Evolutionary conservation across 92 coral and sea anemone species (phyloP), one percentile per base, ranked within the genome.

Genomic region (Epizoanthus ramosus): DNA sequence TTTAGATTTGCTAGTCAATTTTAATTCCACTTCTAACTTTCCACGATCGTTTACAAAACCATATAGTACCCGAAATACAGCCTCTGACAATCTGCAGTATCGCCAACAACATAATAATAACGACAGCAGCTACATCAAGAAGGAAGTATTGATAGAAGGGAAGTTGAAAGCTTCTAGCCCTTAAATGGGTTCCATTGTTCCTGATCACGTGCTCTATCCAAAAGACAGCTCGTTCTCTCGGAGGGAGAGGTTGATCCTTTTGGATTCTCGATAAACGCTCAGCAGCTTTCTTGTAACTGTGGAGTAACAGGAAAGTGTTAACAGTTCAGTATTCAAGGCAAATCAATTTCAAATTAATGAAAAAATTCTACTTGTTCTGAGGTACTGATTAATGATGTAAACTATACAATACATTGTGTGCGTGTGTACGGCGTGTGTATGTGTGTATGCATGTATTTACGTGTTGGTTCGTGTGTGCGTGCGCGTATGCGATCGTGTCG

Each of bases 151-250:
- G 82, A 57, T 57, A 41, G 57, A 41, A 77, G 61, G 82, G n/a
- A 60, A 77, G 82, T 3, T 77, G 58, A 16, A 77, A 61, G 15
- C 82, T 61, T 43, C 58, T 37, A 19, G 82, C 82, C 70, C 70
- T 77, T 25, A 77, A 28, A 33, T 77, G 25, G 15, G 70, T 77
- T 37, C 82, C 71, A 61, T 77, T 41, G 71, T 77, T 41, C 66
- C 71, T 77, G 57, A 77, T 77, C 71, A 77, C 82, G 58, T 77
- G 82, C 71, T 77, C 82, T 2, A 77, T 41, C 82, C 82, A 77
- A 77, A 77, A 77, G 41, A 15, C 8, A 8, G 63, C 50, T 61
- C 82, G 63, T 61, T 77, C 59, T 39, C 59, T 57, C 12, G 82
- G 71, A 61, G 82, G 59, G 23, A 77, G 82, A 56, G 82, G 82